Base-by-base conservation (phyloP, 92 coral and sea anemone species). In the Palythoa grandis region DNA sequence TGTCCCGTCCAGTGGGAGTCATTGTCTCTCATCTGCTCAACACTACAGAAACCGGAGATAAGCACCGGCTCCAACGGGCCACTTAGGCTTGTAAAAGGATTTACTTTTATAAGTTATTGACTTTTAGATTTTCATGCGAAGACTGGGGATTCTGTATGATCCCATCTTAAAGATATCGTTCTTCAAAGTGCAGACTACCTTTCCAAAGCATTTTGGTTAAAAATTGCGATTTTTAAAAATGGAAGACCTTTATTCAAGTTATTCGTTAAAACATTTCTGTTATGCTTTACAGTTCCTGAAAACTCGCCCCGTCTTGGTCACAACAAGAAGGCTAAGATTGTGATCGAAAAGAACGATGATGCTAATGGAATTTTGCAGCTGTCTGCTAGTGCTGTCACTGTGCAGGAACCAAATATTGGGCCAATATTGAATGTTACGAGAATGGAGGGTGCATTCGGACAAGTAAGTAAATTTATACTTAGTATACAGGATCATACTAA, bases 341-440 rank as follows among this genome's bases (percentile, higher is more conserved):
- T 85, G 38, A 97, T 97, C 86, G 78, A 78, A 48, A 90, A 90
- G 88, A 97, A 95, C 71, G 99, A 97, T 87, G 85, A 97, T 79
- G 99, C 99, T 16, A 97, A 89, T 76, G 99, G 99, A 0, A 73
- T 97, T 72, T 84, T 97, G 7, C 94, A 90, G 82, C 92, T 97
- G 73, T 89, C 99, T 1, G 90, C 95, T 7, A 87, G 90, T 52
- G 82, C 89, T 20, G 98, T 97, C 29, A 60, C 88, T 40, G 98
- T 97, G 3, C 86, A 82, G 53, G 99, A 97, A 70, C 98, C 93
- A 15, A 92, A 91, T 70, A 23, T 77, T 43, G 92, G 88, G 24
- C 60, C 97, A 54, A 90, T 97, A 74, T 87, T 97, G 83, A 90
- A 92, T 78, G 88, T 95, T 35, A 89, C 93, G 16, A 93, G 99